phyloP scores from a whole-genome alignment of 2,888 invertebrate genomes.

The Hipparchia sbordonii region DNA sequence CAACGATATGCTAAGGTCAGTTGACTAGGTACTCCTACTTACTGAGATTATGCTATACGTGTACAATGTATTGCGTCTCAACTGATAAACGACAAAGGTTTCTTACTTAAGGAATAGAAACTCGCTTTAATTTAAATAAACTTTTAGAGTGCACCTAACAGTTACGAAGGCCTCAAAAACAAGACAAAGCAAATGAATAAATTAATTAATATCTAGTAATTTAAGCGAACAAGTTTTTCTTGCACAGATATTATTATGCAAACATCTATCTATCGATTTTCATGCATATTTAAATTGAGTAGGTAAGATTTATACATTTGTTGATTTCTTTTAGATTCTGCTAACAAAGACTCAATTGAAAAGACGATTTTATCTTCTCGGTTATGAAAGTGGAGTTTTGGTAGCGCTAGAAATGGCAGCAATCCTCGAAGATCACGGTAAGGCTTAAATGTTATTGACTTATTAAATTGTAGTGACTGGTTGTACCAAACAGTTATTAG shows the following conservation, averaged over 20 bases:
- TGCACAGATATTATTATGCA: neutral
- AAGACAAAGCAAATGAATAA: no score
- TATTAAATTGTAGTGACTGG: neutral
- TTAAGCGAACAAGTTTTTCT: no score
- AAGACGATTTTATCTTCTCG: slow-evolving; percentile 48
- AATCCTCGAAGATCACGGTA: slow-evolving; percentile 51
- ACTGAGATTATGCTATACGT: no score
- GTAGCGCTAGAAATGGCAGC: slow-evolving; percentile 52
- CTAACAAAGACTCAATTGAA: slow-evolving; percentile 41
- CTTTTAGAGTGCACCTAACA: no score
- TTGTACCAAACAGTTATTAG: no score
- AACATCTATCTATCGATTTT: neutral
- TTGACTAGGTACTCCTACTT: slow-evolving; percentile 1
- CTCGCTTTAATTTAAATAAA: no score
- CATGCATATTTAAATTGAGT: neutral
- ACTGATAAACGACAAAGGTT: no score
- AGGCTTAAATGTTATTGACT: neutral
- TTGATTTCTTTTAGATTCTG: slow-evolving; percentile 43
- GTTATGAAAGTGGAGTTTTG: slow-evolving; percentile 51
- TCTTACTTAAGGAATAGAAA: no score
- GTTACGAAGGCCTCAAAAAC: no score
- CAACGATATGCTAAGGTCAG: slow-evolving; percentile 52
- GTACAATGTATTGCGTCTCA: no score
- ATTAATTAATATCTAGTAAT: no score
- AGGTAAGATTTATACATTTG: neutral